These are phyloP conservation scores for Bemisia tabaci DNA, from an alignment of 1,140 invertebrate genomes.

Conservation along the genomic window DNA sequence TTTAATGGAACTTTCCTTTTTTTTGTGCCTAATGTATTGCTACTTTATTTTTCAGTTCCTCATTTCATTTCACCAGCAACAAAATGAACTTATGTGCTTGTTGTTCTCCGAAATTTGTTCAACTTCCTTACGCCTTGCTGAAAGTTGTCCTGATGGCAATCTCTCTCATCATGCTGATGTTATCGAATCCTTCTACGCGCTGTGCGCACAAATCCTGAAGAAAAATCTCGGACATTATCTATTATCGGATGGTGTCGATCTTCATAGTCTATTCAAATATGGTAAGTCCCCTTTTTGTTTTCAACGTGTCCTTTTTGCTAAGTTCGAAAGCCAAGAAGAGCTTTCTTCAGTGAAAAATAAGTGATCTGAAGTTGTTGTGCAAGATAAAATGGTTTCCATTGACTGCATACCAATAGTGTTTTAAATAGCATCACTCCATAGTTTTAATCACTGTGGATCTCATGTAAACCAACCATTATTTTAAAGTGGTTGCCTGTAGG, in stretches of 20 bases:
- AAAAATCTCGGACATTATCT: background rate
- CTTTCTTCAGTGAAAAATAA: no score
- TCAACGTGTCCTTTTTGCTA: no score
- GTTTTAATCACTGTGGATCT: no score
- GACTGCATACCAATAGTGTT: no score
- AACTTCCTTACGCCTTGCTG: background rate
- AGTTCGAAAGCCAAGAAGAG: no score
- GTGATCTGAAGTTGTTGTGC: no score
- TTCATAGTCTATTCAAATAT: background rate
- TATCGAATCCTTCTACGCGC: background rate
- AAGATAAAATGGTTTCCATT: no score
- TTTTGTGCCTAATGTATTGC: background rate
- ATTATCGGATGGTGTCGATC: background rate
- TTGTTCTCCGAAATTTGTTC: background rate
- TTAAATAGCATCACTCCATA: no score
- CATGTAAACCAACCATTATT: no score
- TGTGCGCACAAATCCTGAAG: background rate
- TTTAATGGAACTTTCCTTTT: background rate
- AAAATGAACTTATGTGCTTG: background rate
- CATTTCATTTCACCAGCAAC: background rate
- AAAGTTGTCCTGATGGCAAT: background rate
- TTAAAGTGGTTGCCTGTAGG: no score
- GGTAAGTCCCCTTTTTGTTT: background rate
- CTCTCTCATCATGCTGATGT: background rate
- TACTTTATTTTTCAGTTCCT: background rate